Conservation (phyloP, 2,113 vertebrate genomes). For the Pavo muticus region DNA sequence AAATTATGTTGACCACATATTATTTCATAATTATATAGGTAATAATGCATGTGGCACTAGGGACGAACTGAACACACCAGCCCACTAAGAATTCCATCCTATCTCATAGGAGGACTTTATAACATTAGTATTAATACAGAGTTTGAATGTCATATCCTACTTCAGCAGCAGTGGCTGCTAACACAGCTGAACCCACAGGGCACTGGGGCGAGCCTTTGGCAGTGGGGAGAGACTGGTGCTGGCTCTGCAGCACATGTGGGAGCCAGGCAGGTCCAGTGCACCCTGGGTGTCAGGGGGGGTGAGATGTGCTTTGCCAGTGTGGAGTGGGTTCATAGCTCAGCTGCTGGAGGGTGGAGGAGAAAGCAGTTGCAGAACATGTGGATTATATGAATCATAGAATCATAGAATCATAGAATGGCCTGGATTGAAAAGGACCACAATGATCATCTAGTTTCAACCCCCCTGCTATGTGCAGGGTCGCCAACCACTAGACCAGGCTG, state of each 20-base stretch:
- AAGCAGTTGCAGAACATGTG: background rate
- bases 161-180: background rate
- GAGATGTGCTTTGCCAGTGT: accelerated
- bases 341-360: background rate
- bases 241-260: accelerated
- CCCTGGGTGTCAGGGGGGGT: background rate
- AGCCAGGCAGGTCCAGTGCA: accelerated
- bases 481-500: too few relatives aligned
- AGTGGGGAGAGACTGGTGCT: background rate
- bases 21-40: background rate
- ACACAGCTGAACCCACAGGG: background rate
- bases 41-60: background rate
- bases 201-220: too few relatives aligned
- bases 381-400: background rate
- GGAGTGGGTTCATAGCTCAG: background rate
- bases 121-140: background rate
- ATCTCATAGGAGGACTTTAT: background rate
- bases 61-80: background rate
- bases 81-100: background rate
- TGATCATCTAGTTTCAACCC: too few relatives aligned
- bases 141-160: background rate
- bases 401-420: too few relatives aligned
- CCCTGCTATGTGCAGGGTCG: too few relatives aligned
- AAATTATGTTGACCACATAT: background rate
- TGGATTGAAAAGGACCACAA: too few relatives aligned